A percentile compares a stretch with the other conserved stretches of the same genome.
Conservation (phyloP, 2,888 invertebrate species). For the Xestia ashworthii region DNA sequence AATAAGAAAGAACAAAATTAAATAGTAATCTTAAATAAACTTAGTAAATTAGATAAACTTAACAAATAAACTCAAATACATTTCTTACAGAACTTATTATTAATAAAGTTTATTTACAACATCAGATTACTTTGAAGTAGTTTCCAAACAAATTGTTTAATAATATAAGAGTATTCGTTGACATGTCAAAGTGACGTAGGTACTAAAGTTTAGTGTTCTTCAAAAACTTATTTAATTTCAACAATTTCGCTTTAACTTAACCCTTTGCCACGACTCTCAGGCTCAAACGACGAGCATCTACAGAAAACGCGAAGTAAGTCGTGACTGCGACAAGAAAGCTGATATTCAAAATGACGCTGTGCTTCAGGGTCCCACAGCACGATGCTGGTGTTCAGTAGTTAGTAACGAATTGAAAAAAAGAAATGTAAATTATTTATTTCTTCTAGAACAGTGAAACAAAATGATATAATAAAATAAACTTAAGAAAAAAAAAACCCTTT, state of each 20-base stretch:
- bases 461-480: too few species aligned
- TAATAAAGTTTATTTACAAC: constrained; percentile 39
- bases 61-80: constrained; percentile 13
- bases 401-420: background rate
- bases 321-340: background rate
- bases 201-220: constrained; percentile 12
- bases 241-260: constrained; percentile 28
- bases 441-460: too few species aligned
- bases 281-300: background rate
- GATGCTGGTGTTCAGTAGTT: background rate
- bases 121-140: constrained; percentile 12
- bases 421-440: too few species aligned
- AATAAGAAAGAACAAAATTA: background rate
- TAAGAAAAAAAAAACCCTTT: too few species aligned
- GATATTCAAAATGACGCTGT: background rate
- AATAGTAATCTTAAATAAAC: background rate
- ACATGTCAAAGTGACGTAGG: constrained; percentile 9
- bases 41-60: constrained; percentile 10
- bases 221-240: constrained; percentile 56
- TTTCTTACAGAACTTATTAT: constrained; percentile 36
- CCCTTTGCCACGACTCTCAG: background rate
- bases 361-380: background rate
- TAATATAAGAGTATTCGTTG: constrained; percentile 10
- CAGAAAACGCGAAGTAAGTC: background rate
- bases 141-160: constrained; percentile 32